Evolutionary conservation across 2,888 invertebrate genomes (phyloP).

Genomic region (Trimorus sp.): DNA sequence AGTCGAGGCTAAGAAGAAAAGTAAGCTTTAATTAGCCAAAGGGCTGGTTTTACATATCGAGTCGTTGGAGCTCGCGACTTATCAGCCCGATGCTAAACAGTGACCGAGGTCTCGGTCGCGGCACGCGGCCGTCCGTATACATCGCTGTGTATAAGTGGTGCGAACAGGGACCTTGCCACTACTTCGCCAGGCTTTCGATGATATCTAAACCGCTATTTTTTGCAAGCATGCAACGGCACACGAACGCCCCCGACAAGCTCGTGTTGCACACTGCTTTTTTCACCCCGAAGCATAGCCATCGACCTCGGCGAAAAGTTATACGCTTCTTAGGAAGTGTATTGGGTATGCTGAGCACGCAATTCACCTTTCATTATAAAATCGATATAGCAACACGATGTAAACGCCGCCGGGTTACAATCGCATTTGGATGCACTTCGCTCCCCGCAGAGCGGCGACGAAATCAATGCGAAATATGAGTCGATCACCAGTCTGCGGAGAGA

Average conservation of each 20-base stretch:
- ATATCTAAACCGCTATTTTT: conserved; percentile 74
- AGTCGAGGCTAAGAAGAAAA: conserved; percentile 48
- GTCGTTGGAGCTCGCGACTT: conserved; percentile 37
- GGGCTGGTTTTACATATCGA: conserved; percentile 42
- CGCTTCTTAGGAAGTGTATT: conserved; percentile 43
- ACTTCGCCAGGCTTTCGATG: conserved; percentile 70
- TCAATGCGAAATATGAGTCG: no score
- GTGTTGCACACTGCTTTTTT: conserved; percentile 47
- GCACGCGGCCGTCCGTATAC: conserved; percentile 59
- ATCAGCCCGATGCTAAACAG: conserved; percentile 53
- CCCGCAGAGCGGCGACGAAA: not conserved
- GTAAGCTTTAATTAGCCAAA: conserved; percentile 24
- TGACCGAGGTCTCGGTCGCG: conserved; percentile 66
- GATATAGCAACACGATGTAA: conserved; percentile 53
- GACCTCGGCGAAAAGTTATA: conserved; percentile 66
- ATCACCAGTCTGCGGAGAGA: no score
- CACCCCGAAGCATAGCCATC: conserved; percentile 56
- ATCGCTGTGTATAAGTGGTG: conserved; percentile 38
- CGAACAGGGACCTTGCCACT: conserved; percentile 74
- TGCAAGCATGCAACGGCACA: conserved; percentile 74
- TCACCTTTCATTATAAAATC: conserved; percentile 53
- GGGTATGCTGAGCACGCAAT: conserved; percentile 57
- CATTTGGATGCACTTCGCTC: not conserved
- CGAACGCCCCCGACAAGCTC: conserved; percentile 56
- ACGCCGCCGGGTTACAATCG: conserved; percentile 21